Base-by-base conservation (phyloP, 2,797 vertebrate species). In the Orientallactaga sibirica region DNA sequence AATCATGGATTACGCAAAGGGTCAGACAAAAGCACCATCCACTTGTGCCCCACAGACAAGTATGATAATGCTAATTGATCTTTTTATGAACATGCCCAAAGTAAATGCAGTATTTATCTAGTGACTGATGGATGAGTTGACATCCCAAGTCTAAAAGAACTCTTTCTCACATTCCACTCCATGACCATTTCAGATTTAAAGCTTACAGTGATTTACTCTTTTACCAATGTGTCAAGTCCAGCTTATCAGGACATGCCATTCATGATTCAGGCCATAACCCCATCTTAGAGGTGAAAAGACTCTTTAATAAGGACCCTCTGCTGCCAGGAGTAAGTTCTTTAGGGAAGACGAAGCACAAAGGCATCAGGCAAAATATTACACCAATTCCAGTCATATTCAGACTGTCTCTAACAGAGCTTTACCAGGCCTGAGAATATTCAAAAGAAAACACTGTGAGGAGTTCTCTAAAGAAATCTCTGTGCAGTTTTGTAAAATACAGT, bases 281-380 rank as follows among this genome's bases (percentile, higher is more conserved):
- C 77, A 88, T 94, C 70, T 90, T 95, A 43, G 24, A 92, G 64
- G 33, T 89, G 58, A 83, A 82, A 91, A 90, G 62, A 24, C 22
- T 85, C 68, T 83, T 61, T 95, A 89, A 95, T 77, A 52, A 95
- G 67, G 48, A 7, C 10, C 52, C 94, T 79, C 10, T 90, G 70
- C 9, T 90, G 66, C 55, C 79, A 86, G 90, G 22, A 83, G 79
- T 91, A 33, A 24, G 29, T 88, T 95, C 55, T 86, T 93, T 58
- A 74, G 25, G 20, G 58, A 94, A 66, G 74, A 55, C 70, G 52
- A 75, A 83, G 78, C 24, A 70, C 27, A 90, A 66, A 85, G 73
- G 64, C 41, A 79, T 88, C 55, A 29, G 73, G 93, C 76, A 89
- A 94, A 93, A 88, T 91, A 92, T 96, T 91, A 95, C 93, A 96